These are phyloP conservation scores for Parnassius mnemosyne DNA, from an alignment of 2,888 invertebrate genomes.

Conservation along the genomic window DNA sequence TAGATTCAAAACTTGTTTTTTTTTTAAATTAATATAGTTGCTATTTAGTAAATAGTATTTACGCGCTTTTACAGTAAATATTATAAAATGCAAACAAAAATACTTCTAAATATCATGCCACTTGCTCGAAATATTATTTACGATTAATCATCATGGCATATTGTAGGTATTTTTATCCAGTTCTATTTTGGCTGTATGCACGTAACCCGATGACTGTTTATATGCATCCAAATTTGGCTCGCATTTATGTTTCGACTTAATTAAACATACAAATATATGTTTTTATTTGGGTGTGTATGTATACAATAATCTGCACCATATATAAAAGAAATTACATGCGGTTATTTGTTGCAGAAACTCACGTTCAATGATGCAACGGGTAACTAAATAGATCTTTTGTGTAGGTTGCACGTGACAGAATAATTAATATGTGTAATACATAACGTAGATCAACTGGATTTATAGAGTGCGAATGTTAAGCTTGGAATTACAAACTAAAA, in stretches of 20 bases:
- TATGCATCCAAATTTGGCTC: slow-evolving; percentile 22
- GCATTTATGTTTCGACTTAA: slow-evolving; percentile 6
- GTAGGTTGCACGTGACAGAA: slow-evolving; percentile 9
- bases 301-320: not conserved
- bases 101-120: not conserved
- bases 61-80: too few relatives aligned
- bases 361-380: slow-evolving; percentile 7
- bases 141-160: slow-evolving; percentile 8
- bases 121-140: not conserved
- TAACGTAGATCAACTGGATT: not conserved
- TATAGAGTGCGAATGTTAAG: too few relatives aligned
- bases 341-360: slow-evolving; percentile 6
- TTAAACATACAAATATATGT: slow-evolving; percentile 1
- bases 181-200: slow-evolving; percentile 19
- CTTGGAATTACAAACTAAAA: too few relatives aligned
- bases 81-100: too few relatives aligned
- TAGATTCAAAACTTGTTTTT: too few relatives aligned
- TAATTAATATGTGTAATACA: slow-evolving; percentile 12
- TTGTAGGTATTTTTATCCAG: slow-evolving; percentile 21
- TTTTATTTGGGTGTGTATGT: not conserved
- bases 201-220: slow-evolving; percentile 23
- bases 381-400: slow-evolving; percentile 10
- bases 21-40: too few relatives aligned
- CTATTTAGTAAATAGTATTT: too few relatives aligned
- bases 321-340: slow-evolving; percentile 6